Evolutionary conservation across 2,888 invertebrate genomes (phyloP).

Genomic region (Drosophila nr. medialis): DNA sequence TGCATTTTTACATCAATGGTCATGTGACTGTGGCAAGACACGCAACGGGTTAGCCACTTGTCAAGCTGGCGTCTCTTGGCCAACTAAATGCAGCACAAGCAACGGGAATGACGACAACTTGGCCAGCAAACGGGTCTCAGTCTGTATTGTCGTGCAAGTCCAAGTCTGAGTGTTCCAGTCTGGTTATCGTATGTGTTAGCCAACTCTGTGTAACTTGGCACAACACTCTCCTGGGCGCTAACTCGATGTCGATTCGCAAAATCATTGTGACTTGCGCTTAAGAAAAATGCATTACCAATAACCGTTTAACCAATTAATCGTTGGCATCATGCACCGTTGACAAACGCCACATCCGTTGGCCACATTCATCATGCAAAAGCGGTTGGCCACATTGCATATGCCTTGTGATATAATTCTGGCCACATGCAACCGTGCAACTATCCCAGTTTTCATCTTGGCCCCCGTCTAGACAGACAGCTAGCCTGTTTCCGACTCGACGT

Average conservation of each 20-base stretch:
- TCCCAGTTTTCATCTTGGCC: constrained; percentile 26
- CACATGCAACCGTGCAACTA: constrained; percentile 48
- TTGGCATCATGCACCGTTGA: constrained; percentile 49
- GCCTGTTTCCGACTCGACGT: constrained; percentile 38
- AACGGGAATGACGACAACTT: constrained; percentile 66
- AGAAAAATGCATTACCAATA: constrained; percentile 61
- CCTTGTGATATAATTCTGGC: constrained; percentile 69
- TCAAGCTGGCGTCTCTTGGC: constrained; percentile 45
- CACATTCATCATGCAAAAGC: constrained; percentile 50
- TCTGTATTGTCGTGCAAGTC: not conserved
- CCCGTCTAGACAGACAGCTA: constrained; percentile 12
- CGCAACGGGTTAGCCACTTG: constrained; percentile 64
- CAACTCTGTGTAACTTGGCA: constrained; percentile 5
- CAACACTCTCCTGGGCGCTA: constrained; percentile 38
- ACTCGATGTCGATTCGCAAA: constrained; percentile 60
- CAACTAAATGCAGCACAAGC: constrained; percentile 62
- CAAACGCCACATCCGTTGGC: constrained; percentile 67
- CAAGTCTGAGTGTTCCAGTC: not conserved
- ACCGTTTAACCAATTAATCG: constrained; percentile 74
- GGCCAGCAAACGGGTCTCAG: constrained; percentile 57
- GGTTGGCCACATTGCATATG: constrained; percentile 38
- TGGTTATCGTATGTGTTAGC: not conserved
- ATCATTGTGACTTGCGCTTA: constrained; percentile 42
- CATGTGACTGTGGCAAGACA: constrained; percentile 51
- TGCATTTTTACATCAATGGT: constrained; percentile 79